phyloP scores from a whole-genome alignment of 2,797 vertebrate species.

The Nannoperca obscura region DNA sequence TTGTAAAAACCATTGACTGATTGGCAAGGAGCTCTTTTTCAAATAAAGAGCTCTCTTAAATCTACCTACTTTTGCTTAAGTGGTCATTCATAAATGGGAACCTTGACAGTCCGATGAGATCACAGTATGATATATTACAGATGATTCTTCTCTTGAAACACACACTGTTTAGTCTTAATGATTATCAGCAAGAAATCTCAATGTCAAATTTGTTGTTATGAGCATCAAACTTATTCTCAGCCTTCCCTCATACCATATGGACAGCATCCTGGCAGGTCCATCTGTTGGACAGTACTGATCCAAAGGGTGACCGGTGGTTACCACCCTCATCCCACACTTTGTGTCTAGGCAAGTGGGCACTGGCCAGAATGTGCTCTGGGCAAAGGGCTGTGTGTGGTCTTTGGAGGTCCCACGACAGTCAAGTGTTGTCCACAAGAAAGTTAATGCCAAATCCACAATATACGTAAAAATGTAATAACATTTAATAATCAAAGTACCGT shows the following conservation, averaged over 20 bases:
- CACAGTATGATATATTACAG: slow-evolving; percentile 41
- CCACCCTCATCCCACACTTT: slow-evolving; percentile 58
- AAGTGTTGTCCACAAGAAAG: slow-evolving; percentile 60
- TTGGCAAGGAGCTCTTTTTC: slow-evolving; percentile 58
- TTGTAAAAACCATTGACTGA: slow-evolving; percentile 58
- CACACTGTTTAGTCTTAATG: not conserved
- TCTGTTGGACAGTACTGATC: slow-evolving; percentile 37
- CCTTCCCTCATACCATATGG: slow-evolving; percentile 10
- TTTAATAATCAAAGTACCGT: slow-evolving; percentile 57
- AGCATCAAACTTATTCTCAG: slow-evolving; percentile 14
- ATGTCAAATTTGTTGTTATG: slow-evolving; percentile 10
- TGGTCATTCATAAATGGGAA: slow-evolving; percentile 48
- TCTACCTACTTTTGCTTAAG: slow-evolving; percentile 59
- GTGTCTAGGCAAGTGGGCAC: slow-evolving; percentile 59
- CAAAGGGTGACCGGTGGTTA: slow-evolving; percentile 57
- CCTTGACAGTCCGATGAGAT: slow-evolving; percentile 50
- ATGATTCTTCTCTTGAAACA: slow-evolving; percentile 17
- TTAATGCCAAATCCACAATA: slow-evolving; percentile 75
- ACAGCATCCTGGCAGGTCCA: slow-evolving; percentile 47
- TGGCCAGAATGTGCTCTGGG: slow-evolving; percentile 58
- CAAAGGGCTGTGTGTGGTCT: slow-evolving; percentile 80
- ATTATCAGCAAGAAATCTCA: slow-evolving; percentile 22
- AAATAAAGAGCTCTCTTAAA: slow-evolving; percentile 63
- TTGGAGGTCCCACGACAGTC: slow-evolving; percentile 66
- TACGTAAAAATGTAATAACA: slow-evolving; percentile 70